Evolutionary conservation across 1,140 invertebrate species (phyloP), one percentile per base, ranked within the genome.

Genomic region (Platorchestia sp.): DNA sequence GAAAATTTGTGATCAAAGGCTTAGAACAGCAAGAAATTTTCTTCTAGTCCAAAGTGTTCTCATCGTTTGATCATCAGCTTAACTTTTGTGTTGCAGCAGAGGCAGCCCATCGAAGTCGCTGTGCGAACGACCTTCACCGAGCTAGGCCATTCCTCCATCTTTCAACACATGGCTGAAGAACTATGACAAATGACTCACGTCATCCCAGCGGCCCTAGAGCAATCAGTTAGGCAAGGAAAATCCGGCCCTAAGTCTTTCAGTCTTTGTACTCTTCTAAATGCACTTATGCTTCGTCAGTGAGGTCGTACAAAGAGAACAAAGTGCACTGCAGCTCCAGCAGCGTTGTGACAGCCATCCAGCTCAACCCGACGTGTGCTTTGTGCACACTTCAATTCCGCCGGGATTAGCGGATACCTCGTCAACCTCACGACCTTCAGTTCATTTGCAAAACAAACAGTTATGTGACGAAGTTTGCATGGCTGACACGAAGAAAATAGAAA

Each of bases 181-280:
- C 59, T 75, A 75, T 75, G 59, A 75, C 59, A 36, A 75, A 75
- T 75, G 59, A 36, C 59, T 75, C 14, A 75, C 87, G 43, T 89
- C 87, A 89, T 89, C 43, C 41, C 87, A 42, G 41, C 27, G 87
- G n/a, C 87, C 87, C 87, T 41, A 7, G 87, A 89, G 87, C 41
- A 89, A 89, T 89, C 87, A 89, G 87, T 43, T 89, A 89, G n/a
- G 87, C 87, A 89, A 89, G 36, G 43, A 22, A 89, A 89, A 89
- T 89, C 87, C 87, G 87, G 42, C 87, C n/a, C 10, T 44, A 89
- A 89, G 87, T 89, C 87, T 42, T 42, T 42, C 41, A 44, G 43
- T 89, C 43, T 89, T 89, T 89, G n/a, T 89, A 14, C 43, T 42
- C 36, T 7, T 44, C 36, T 89, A 89, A 89, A 89, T 89, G 43